Base-by-base conservation (phyloP, 35 echinoderm and acorn worm species). In the Stichopus chloronotus region DNA sequence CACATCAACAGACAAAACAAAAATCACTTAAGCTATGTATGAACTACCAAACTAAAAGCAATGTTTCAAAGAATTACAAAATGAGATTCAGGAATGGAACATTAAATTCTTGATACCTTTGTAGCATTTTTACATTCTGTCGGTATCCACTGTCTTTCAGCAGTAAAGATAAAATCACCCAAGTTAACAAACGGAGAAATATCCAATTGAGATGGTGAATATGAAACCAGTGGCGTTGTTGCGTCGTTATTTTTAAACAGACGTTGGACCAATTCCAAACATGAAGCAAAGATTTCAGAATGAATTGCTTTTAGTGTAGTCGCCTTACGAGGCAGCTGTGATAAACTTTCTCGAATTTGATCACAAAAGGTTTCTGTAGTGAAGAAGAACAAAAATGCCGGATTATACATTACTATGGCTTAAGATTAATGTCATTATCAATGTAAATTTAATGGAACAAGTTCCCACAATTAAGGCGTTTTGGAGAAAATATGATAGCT, bases 101-200 rank as follows among this genome's bases (percentile, higher is more conserved):
- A 43, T 43, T 43, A 1, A 43, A 43, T 43, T 43, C 30, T 5
- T n/a, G 19, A 74, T 74, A 74, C 69, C 69, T 74, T 74, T 14
- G 69, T 24, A 19, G 69, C 69, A 20, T 74, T 74, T 7, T 74
- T 21, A 6, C 69, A 74, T n/a, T 16, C 22, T 19, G 69, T 74
- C 6, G 69, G 69, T 74, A 74, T 74, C 69, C 69, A 74, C 19
- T 74, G 69, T 74, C 69, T 74, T n/a, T 74, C 17, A n/a, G 69
- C 69, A 74, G 69, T 74, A n/a, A 74, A 24, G 20, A 74, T 74
- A 74, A 74, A 74, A 24, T 74, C 69, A 19, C 69, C 69, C 22
- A 74, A 74, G 69, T 74, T 74, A n/a, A 74, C 69, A 20, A 74
- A 74, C 19, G 69, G 69, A 20, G 69, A 74, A 7, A 20, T 74